Evolutionary conservation across 2,797 vertebrate species (phyloP).

Genomic region (Melopsittacus undulatus): DNA sequence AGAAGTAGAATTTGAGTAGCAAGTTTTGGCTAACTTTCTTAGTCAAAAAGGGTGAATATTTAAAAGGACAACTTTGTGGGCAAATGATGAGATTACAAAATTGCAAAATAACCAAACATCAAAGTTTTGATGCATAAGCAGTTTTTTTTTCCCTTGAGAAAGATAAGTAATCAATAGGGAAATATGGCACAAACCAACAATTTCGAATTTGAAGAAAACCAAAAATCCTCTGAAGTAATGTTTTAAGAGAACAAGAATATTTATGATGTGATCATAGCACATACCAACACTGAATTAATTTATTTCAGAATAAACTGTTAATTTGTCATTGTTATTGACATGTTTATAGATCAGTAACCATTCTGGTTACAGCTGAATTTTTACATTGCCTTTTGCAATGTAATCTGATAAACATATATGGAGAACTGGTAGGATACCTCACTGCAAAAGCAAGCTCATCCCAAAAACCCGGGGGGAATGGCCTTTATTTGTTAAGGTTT

Average conservation of each 20-base stretch:
- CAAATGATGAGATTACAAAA: background rate
- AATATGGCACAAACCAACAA: background rate
- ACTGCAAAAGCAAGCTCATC: background rate
- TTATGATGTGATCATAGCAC: background rate
- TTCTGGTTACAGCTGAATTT: background rate
- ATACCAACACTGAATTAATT: background rate
- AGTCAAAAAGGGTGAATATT: background rate
- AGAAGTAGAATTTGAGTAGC: background rate
- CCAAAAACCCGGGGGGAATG: background rate
- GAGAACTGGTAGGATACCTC: background rate
- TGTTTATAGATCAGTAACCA: background rate
- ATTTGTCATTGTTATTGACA: background rate
- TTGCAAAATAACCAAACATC: background rate
- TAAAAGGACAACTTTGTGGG: background rate
- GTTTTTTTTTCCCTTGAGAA: background rate
- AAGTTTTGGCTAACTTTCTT: background rate
- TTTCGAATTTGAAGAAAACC: background rate
- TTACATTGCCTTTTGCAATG: background rate
- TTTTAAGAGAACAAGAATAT: background rate
- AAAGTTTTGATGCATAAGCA: background rate
- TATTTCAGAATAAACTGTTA: background rate
- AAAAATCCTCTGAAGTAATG: background rate
- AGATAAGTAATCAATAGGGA: background rate
- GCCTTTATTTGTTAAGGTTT: background rate
- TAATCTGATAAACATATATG: background rate